These are phyloP conservation scores for Mirza zaza DNA, from an alignment of 2,113 vertebrate species.

Conservation along the genomic window DNA sequence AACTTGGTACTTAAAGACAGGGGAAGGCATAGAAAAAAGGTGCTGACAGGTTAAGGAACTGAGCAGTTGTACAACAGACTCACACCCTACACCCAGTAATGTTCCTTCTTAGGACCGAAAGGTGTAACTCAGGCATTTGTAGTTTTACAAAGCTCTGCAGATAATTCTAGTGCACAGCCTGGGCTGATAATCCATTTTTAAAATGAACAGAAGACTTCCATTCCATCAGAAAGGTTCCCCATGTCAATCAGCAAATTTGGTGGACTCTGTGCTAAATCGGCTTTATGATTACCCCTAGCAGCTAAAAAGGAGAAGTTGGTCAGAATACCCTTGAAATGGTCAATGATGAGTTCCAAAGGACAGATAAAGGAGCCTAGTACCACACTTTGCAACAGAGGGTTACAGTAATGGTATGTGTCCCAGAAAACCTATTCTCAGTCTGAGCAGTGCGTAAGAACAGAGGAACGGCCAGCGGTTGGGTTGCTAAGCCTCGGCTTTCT, in stretches of 20 bases:
- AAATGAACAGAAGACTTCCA: neutral
- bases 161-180: neutral
- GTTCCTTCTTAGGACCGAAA: conserved; percentile 3
- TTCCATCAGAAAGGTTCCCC: neutral
- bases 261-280: neutral
- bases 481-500: neutral
- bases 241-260: neutral
- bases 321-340: neutral
- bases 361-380: neutral
- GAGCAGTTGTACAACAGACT: neutral
- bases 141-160: conserved; percentile 36
- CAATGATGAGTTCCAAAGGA: neutral
- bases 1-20: neutral
- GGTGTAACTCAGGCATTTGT: neutral
- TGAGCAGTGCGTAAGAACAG: neutral
- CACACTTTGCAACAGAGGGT: conserved; percentile 14
- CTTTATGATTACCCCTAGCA: conserved; percentile 19
- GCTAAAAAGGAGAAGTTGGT: neutral
- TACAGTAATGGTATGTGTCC: neutral
- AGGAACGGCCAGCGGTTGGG: neutral
- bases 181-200: neutral
- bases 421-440: neutral
- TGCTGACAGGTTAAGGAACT: neutral
- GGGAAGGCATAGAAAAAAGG: neutral
- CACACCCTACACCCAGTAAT: neutral